Evolutionary conservation across 2,797 vertebrate species (phyloP).

Genomic region (Tokudaia muenninki): DNA sequence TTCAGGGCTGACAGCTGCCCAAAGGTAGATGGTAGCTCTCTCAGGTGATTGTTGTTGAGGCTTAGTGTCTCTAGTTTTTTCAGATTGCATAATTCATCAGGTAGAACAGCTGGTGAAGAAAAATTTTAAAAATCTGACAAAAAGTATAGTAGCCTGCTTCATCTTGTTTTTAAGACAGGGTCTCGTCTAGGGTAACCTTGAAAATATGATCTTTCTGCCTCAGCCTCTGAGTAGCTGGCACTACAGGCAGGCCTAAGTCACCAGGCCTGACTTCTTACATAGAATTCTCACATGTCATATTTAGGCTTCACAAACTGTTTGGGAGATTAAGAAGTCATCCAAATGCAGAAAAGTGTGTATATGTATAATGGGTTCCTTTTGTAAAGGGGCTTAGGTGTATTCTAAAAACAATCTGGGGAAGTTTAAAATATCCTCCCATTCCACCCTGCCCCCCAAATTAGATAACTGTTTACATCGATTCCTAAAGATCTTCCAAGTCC

Average conservation of each 20-base stretch:
- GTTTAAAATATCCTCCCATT: conserved; percentile 37
- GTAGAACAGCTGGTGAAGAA: conserved; percentile 90
- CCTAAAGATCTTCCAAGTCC: conserved; percentile 52
- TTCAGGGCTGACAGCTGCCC: conserved; percentile 94
- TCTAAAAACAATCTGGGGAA: conserved; percentile 24
- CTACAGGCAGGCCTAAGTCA: neutral
- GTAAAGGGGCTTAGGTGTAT: conserved; percentile 25
- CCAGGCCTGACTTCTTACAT: neutral
- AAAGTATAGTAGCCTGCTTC: conserved; percentile 6
- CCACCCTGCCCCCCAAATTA: neutral
- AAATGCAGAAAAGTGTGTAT: conserved; percentile 51
- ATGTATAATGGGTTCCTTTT: neutral
- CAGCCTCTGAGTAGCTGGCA: neutral
- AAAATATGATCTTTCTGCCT: neutral
- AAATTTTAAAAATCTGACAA: neutral
- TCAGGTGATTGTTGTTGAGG: conserved; percentile 93
- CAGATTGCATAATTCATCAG: conserved; percentile 94
- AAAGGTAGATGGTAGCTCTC: conserved; percentile 90
- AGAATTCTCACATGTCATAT: conserved; percentile 46
- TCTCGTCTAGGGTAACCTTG: neutral
- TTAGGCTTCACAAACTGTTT: conserved; percentile 57
- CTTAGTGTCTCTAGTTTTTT: conserved; percentile 97
- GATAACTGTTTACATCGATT: conserved; percentile 40
- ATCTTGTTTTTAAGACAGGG: neutral
- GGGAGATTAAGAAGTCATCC: conserved; percentile 37